Percentiles rank a stretch among this genome's conserved stretches.
Evolutionary conservation across 1,140 invertebrate genomes (phyloP).

Genomic region (Euura lappo): DNA sequence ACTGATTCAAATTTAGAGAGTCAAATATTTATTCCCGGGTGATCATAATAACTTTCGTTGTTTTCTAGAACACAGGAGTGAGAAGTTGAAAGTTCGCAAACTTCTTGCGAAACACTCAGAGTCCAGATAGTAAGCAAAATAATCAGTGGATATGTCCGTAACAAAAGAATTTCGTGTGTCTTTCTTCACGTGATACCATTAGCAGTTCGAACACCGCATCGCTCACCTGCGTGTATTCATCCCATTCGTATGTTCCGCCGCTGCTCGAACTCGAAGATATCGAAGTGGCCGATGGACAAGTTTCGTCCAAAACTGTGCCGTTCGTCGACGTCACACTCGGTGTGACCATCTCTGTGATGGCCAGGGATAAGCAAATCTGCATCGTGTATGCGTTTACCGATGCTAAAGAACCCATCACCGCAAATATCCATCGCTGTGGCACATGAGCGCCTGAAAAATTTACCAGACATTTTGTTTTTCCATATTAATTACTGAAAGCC

Average conservation of each 20-base stretch:
- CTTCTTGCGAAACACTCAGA: no score
- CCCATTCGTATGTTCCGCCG: constrained; percentile 30
- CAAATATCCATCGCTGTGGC: constrained; percentile 74
- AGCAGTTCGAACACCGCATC: constrained; percentile 48
- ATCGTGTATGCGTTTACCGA: constrained; percentile 83
- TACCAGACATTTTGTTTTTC: no score
- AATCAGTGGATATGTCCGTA: constrained; percentile 18
- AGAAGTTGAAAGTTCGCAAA: no score
- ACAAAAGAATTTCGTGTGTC: not conserved
- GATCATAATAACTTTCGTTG: constrained; percentile 42
- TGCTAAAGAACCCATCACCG: constrained; percentile 81
- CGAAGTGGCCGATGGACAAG: constrained; percentile 20
- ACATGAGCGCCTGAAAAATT: constrained; percentile 65
- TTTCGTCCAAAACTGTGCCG: constrained; percentile 32
- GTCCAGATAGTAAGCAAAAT: constrained; percentile 15
- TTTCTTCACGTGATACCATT: not conserved
- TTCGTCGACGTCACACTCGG: not conserved
- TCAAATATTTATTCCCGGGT: constrained; percentile 61
- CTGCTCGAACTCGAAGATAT: constrained; percentile 40
- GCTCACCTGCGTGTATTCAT: no score
- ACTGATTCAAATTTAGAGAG: no score
- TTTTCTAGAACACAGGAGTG: not conserved
- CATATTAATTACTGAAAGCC: no score
- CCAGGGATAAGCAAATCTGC: constrained; percentile 84
- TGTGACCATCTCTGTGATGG: constrained; percentile 84